Evolutionary conservation across 2,888 invertebrate species (phyloP), one percentile per base, ranked within the genome.

Genomic region (Drosophila suboccidentalis): DNA sequence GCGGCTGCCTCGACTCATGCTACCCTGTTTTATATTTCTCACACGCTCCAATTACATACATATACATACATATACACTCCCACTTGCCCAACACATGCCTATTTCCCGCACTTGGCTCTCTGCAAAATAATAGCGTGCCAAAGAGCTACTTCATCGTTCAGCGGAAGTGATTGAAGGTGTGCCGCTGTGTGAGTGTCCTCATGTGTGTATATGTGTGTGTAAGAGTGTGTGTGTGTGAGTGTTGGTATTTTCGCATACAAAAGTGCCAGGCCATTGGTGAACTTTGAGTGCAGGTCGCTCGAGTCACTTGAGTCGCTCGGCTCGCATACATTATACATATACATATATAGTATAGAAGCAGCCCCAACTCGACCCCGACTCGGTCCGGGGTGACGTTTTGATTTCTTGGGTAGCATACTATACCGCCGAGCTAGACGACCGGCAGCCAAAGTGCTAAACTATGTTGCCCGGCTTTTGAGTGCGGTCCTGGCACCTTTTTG

Each of bases 101-200:
- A 58, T 15, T 58, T 50, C 10, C 10, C 26, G 26, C 26, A 29
- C 53, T 38, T 43, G 60, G 54, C 66, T 60, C 66, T 60, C 57
- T 47, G 80, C 85, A 90, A 87, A 91, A 91, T 91, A 91, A 91
- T 91, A 87, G 92, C 91, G 91, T 91, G 91, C 91, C 88, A 91
- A 91, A 87, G 90, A 86, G 91, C 91, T 90, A 91, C 91, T 91
- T 91, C 88, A 90, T 85, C 91, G 90, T 90, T 89, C 89, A 87
- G 82, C 91, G 92, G 92, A 91, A 91, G 92, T 91, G 91, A 91
- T 91, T 91, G 91, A 91, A 89, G 90, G 90, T 88, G 89, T 85
- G 82, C 74, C 72, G 73, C 64, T 70, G 69, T 87, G 60, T 46
- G 57, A 58, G 60, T 68, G 57, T 43, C 32, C 43, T 55, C 54